These are phyloP conservation scores for Argyra leucocephala DNA, from an alignment of 2,888 invertebrate species.

Conservation along the genomic window DNA sequence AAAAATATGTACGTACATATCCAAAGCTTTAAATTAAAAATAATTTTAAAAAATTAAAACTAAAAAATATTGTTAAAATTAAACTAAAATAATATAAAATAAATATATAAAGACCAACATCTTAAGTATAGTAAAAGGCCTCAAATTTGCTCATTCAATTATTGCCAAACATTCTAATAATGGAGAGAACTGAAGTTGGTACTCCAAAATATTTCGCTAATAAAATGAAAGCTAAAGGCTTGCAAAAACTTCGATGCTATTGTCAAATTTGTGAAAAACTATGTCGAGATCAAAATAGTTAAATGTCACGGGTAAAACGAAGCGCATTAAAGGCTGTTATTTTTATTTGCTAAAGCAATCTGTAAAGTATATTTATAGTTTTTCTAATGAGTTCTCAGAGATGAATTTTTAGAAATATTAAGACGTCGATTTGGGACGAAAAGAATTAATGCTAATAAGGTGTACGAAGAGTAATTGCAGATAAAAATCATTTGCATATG, in stretches of 20 bases:
- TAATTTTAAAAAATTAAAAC: too few relatives aligned
- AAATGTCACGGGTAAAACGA: constrained; percentile 98
- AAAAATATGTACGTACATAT: too few relatives aligned
- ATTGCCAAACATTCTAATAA: too few relatives aligned
- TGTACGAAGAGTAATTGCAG: constrained; percentile 97
- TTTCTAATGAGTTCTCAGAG: constrained; percentile 40
- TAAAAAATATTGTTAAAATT: too few relatives aligned
- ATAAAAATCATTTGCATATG: constrained; percentile 93
- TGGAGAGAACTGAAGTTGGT: constrained; percentile 83
- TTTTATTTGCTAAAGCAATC: constrained; percentile 76
- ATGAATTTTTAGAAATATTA: constrained; percentile 72
- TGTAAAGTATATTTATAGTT: too few relatives aligned
- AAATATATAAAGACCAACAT: too few relatives aligned
- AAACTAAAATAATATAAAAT: too few relatives aligned
- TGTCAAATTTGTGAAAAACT: constrained; percentile 99
- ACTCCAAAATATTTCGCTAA: constrained; percentile 98
- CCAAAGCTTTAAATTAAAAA: too few relatives aligned
- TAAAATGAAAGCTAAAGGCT: constrained; percentile 94
- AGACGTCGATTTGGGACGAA: constrained; percentile 78
- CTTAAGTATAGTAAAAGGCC: too few relatives aligned
- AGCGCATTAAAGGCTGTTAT: constrained; percentile 89
- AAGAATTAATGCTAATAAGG: too few relatives aligned
- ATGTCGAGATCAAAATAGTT: constrained; percentile 97
- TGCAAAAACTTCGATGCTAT: constrained; percentile 94
- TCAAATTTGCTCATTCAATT: too few relatives aligned